A percentile compares a stretch with the other conserved stretches of the same genome.
These are phyloP conservation scores for Dromaius novaehollandiae DNA, from an alignment of 2,113 vertebrate genomes.

Conservation along the genomic window DNA sequence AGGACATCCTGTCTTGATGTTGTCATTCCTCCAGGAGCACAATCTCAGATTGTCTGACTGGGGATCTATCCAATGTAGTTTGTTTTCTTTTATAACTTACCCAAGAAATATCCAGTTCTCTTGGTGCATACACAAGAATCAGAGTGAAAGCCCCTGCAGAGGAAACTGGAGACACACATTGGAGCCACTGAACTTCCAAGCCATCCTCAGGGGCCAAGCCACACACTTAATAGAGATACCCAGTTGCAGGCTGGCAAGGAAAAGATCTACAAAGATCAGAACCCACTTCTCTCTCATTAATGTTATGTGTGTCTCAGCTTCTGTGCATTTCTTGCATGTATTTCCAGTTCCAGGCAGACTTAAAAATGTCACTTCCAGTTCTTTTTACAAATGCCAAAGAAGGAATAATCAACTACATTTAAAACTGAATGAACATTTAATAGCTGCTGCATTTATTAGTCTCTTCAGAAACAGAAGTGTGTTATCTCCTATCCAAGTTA, in stretches of 20 bases:
- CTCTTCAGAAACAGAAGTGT: not conserved
- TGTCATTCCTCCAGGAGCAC: not conserved
- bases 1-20: not conserved
- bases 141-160: not conserved
- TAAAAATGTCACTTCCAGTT: constrained; percentile 20
- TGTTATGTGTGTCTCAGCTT: not conserved
- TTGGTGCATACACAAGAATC: not conserved
- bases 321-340: not conserved
- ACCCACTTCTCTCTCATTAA: not conserved
- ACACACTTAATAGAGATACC: not conserved
- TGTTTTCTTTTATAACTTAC: not conserved
- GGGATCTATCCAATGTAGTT: not conserved
- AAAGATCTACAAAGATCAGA: not conserved
- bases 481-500: constrained; percentile 8
- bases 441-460: not conserved
- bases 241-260: not conserved
- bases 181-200: not conserved
- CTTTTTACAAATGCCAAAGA: constrained; percentile 17
- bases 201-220: not conserved
- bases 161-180: not conserved
- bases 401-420: constrained; percentile 19
- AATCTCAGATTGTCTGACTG: not conserved
- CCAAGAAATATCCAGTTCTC: not conserved
- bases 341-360: constrained; percentile 25
- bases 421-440: not conserved